These are phyloP conservation scores for Teleogryllus occipitalis DNA, from an alignment of 1,140 invertebrate genomes.

Conservation along the genomic window DNA sequence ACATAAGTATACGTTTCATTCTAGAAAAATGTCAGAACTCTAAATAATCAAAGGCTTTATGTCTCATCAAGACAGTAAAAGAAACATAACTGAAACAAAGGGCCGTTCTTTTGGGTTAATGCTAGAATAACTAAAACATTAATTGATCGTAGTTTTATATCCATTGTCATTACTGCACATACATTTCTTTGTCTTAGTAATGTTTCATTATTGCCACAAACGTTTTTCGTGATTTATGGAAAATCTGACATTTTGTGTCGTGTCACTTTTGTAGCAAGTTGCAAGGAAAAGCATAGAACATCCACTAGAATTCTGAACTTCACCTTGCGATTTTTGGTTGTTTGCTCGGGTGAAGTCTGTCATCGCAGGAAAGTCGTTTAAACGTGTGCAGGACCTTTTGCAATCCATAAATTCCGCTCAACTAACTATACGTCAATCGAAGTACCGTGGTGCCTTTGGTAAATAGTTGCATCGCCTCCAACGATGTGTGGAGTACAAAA, in stretches of 20 bases:
- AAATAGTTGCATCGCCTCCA: too few relatives aligned
- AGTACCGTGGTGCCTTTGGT: too few relatives aligned
- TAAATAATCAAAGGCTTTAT: background rate
- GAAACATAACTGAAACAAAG: background rate
- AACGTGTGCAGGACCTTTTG: too few relatives aligned
- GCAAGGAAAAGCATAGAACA: too few relatives aligned
- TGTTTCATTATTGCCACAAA: background rate
- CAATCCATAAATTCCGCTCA: too few relatives aligned
- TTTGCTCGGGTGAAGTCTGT: too few relatives aligned
- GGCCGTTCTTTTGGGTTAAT: background rate
- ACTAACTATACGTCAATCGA: too few relatives aligned
- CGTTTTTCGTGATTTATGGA: background rate
- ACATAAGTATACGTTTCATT: background rate
- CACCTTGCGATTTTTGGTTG: too few relatives aligned
- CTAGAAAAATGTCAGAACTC: background rate
- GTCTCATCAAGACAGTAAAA: background rate
- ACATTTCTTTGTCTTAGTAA: background rate
- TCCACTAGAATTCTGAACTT: too few relatives aligned
- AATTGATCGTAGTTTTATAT: background rate
- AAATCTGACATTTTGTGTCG: background rate
- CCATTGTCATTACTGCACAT: background rate
- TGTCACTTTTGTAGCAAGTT: conserved; percentile 7
- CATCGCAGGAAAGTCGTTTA: too few relatives aligned
- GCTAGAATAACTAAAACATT: background rate
- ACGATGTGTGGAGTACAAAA: too few relatives aligned